Evolutionary conservation across 35 echinoderm and acorn worm genomes (phyloP), one percentile per base, ranked within the genome.

Genomic region (Holothuria glaberrima): DNA sequence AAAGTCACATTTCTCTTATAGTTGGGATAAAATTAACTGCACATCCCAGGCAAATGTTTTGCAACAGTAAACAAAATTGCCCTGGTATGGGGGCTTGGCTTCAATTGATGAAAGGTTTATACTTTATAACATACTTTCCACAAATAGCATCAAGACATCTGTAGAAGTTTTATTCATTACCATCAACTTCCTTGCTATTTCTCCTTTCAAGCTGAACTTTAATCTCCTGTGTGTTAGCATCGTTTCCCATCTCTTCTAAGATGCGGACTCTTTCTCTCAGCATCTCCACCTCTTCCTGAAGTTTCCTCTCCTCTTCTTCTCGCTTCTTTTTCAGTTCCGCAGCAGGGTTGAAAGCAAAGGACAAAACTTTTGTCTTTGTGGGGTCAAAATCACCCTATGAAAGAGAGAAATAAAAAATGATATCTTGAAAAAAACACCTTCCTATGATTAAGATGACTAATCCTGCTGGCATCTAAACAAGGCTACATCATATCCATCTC

Each of bases 371-470:
- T 52, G 91, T 93, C 69, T 93, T 95, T 2, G 76, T 89, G 20
- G 97, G 97, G 29, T 99, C 97, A 71, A 84, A 99, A 44, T 99
- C 93, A 63, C 97, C 97, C 97, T 99, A 52, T 56, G 52, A 81
- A 85, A 35, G n/a, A 45, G 24, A 81, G 50, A 54, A 14, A 54
- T 17, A 54, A 54, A 54, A 54, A 14, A 54, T 17, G 50, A 5
- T 14, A 54, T 9, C 5, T 54, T 9, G 1, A 54, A 2, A 54
- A 54, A 46, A 54, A 54, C 3, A 54, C 3, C 50, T 5, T 14
- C 50, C 50, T 14, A 54, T 5, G 10, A 54, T 54, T 54, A 54
- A 9, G 1, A 54, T 14, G 16, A 54, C 12, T 54, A 54, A 54
- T 17, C 13, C 50, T 54, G 50, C 50, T 17, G 36, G 36, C 7